A percentile compares a stretch with the other conserved stretches of the same genome.
These are phyloP conservation scores for Myotis davidii DNA, from an alignment of 2,113 vertebrate genomes.

Conservation along the genomic window DNA sequence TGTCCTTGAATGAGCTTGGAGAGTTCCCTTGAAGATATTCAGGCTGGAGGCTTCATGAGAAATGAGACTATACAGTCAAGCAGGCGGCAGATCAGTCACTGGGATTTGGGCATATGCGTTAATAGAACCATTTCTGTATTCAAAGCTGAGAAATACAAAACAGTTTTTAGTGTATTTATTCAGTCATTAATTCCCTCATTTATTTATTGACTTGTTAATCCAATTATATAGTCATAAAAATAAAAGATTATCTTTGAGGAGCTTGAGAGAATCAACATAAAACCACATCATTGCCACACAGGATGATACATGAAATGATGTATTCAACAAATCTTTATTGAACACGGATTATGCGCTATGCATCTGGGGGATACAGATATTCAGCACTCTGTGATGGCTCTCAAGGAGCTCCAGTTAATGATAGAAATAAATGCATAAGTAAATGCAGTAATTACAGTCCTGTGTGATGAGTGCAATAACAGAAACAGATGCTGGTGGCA, in stretches of 20 bases:
- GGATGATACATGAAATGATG: not conserved
- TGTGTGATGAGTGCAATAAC: not conserved
- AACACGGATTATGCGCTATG: not conserved
- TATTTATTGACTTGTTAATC: conserved; percentile 1
- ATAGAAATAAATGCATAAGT: conserved; percentile 54
- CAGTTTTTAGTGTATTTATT: not conserved
- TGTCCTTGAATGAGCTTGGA: not conserved
- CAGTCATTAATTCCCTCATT: not conserved
- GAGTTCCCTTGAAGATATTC: not conserved
- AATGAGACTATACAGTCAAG: not conserved
- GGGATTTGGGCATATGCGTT: not conserved
- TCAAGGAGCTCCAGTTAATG: conserved; percentile 33
- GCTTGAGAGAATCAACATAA: not conserved
- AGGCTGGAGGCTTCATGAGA: not conserved
- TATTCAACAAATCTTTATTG: not conserved
- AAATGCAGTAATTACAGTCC: conserved; percentile 46
- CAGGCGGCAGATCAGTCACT: not conserved
- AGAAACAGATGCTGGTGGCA: not conserved
- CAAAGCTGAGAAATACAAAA: not conserved
- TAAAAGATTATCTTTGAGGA: not conserved
- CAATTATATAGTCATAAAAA: conserved; percentile 1
- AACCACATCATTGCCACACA: not conserved
- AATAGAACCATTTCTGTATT: not conserved
- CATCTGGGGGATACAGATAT: not conserved
- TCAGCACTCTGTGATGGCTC: conserved; percentile 35